Conservation (phyloP, 2,888 invertebrate species). For the Tetropium fuscum region DNA sequence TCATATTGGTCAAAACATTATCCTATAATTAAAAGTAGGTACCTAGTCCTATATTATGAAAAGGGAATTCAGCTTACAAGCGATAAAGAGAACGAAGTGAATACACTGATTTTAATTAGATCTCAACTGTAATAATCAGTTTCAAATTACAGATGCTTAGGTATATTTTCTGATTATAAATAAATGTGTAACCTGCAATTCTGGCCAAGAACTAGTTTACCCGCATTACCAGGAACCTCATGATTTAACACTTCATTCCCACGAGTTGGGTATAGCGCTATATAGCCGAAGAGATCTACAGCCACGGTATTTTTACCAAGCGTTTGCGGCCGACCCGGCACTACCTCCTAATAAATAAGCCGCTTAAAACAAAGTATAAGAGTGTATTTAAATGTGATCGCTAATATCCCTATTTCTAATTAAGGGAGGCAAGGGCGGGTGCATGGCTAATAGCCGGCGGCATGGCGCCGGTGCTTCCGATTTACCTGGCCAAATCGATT, state of each 20-base stretch:
- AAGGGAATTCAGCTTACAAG: too few species aligned
- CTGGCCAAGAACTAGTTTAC: constrained; percentile 5
- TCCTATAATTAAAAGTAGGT: too few species aligned
- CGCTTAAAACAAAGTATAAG: constrained; percentile 46
- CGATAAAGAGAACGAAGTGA: too few species aligned
- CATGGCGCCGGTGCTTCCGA: constrained; percentile 61
- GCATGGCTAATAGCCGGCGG: constrained; percentile 56
- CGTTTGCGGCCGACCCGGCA: constrained; percentile 19
- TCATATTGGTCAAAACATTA: too few species aligned
- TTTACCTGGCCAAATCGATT: constrained; percentile 61
- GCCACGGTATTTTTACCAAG: constrained; percentile 17
- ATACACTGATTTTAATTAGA: too few species aligned
- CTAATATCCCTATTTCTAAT: constrained; percentile 57
- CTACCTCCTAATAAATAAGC: constrained; percentile 45
- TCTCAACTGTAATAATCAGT: too few species aligned
- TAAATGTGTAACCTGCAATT: background rate
- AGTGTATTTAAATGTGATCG: constrained; percentile 53
- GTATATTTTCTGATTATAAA: background rate
- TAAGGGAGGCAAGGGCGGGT: constrained; percentile 56
- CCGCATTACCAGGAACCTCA: constrained; percentile 8
- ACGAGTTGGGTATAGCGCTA: constrained; percentile 11
- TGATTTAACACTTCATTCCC: constrained; percentile 16
- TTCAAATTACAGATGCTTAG: too few species aligned
- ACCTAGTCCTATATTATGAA: too few species aligned
- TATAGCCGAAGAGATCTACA: constrained; percentile 9